Percentiles rank a stretch among this genome's conserved stretches.
Conservation (phyloP, 2,888 invertebrate genomes). For the Corbicula japonica region DNA sequence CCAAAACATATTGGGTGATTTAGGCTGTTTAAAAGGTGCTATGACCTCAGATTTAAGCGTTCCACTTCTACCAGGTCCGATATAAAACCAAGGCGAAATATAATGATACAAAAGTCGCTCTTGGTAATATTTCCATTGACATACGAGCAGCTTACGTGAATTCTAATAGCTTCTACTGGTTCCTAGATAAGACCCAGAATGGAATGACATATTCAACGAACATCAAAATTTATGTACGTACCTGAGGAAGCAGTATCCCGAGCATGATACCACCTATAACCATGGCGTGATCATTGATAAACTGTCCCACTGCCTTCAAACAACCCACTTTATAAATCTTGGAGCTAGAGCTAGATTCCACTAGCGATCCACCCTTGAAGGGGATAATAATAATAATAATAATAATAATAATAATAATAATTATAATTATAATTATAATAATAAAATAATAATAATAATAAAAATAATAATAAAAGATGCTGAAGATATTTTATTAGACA, state of each 20-base stretch:
- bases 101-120: background rate
- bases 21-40: too few species aligned
- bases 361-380: background rate
- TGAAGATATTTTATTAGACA: background rate
- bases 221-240: slow-evolving; percentile 39
- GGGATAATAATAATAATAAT: background rate
- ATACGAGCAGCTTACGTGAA: background rate
- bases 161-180: background rate
- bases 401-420: background rate
- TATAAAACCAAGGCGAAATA: background rate
- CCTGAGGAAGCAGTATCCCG: slow-evolving; percentile 84
- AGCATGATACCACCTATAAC: slow-evolving; percentile 81
- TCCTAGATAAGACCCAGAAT: background rate
- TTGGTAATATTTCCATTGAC: background rate
- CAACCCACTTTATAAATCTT: slow-evolving; percentile 83
- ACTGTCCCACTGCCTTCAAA: slow-evolving; percentile 81
- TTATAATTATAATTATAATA: too few species aligned
- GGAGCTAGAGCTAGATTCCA: slow-evolving; percentile 18
- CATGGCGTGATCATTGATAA: slow-evolving; percentile 82
- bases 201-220: background rate
- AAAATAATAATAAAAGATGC: background rate
- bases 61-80: background rate
- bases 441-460: background rate
- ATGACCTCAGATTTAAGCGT: too few species aligned
- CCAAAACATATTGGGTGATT: too few species aligned